A percentile compares a stretch with the other conserved stretches of the same genome.
phyloP scores from a whole-genome alignment of 2,888 invertebrate species.

The Ophraella communa region DNA sequence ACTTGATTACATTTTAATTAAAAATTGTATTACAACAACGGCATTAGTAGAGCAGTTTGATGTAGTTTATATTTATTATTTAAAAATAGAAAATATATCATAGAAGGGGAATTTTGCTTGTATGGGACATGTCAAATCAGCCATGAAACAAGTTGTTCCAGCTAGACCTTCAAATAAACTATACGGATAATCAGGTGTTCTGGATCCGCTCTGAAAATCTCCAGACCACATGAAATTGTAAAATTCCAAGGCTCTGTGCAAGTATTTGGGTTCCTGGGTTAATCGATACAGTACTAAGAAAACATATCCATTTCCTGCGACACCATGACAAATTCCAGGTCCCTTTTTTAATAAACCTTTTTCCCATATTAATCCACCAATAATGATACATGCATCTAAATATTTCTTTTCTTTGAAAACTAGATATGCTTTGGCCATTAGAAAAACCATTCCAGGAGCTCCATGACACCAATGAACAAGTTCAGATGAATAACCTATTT shows the following conservation, averaged over 20 bases:
- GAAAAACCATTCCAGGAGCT: conserved; percentile 77
- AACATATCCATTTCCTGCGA: conserved; percentile 83
- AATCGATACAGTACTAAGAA: conserved; percentile 78
- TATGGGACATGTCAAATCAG: conserved; percentile 76
- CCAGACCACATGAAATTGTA: conserved; percentile 75
- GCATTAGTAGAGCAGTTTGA: too few species aligned
- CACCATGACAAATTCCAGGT: conserved; percentile 89
- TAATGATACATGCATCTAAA: conserved; percentile 69
- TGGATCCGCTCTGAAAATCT: conserved; percentile 70
- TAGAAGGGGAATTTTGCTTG: conserved; percentile 84
- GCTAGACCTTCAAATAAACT: conserved; percentile 88
- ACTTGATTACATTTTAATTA: background rate
- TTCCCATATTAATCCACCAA: conserved; percentile 81
- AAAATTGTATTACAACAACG: background rate
- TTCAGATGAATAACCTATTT: conserved; percentile 69
- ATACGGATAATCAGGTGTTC: conserved; percentile 81
- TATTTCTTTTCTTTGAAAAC: conserved; percentile 78
- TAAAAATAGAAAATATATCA: conserved; percentile 66
- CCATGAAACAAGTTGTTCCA: conserved; percentile 83
- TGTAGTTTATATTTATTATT: background rate
- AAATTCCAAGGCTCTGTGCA: conserved; percentile 78
- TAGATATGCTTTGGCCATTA: conserved; percentile 81
- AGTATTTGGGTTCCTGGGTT: conserved; percentile 73
- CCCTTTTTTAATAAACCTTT: conserved; percentile 86
- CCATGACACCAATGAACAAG: conserved; percentile 93